Evolutionary conservation across 2,113 vertebrate genomes (phyloP), one percentile per base, ranked within the genome.

Genomic region (Nycticorax nycticorax): DNA sequence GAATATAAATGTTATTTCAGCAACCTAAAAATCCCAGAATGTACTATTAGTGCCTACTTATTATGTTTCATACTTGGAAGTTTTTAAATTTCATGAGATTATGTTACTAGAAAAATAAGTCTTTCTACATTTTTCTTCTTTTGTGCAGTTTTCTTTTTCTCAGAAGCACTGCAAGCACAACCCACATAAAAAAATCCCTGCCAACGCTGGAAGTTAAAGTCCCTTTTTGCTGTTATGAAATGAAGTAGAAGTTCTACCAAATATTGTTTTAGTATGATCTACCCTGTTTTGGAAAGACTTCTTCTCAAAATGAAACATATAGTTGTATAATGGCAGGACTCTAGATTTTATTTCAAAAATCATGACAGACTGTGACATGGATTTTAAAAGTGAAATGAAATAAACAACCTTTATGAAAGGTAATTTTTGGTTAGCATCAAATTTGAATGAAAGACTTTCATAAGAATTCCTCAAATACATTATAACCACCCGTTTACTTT

Each of bases 401-500:
- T n/a, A 33, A 86, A 27, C 1, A 57, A 12, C 5, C 55, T 62
- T 62, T 73, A 57, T 23, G 5, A 32, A 72, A 53, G 1, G 2
- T 19, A 30, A 14, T n/a, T 43, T 33, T 74, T 67, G 1, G 1
- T 43, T 62, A 69, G 3, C 18, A 35, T 33, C 1, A 41, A 55
- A 47, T 63, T 53, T 63, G 20, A 92, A 81, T 63, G 9, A 81
- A 87, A 87, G 8, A 47, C 12, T 41, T 50, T 24, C 33, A 23
- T 27, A 57, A n/a, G 7, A 79, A 85, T 24, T 56, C 83, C 21
- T 84, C 10, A 45, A 32, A 56, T 45, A 33, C 3, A 23, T 28
- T 59, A 26, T 33, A 43, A 30, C 1, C 0, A 1, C 5, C 6
- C 35, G 1, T 57, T 66, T 9, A 39, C 5, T 45, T 59, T 75